Conservation (phyloP, 2,113 vertebrate genomes). For the Ophthalmolycus amberensis region DNA sequence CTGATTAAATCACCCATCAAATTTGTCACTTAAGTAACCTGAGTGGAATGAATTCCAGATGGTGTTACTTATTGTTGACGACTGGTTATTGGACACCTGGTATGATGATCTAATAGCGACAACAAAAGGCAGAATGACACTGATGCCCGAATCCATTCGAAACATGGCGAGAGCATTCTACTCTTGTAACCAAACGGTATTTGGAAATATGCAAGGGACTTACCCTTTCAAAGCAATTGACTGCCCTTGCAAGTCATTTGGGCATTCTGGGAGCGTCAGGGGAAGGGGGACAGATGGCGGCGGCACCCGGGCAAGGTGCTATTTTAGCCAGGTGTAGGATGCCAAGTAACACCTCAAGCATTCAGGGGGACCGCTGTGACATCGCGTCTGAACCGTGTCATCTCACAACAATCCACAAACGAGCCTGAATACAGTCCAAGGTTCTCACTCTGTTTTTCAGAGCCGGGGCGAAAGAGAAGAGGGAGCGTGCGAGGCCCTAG, state of each 20-base stretch:
- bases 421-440: slow-evolving; percentile 55
- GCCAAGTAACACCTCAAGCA: slow-evolving; percentile 71
- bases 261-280: slow-evolving; percentile 45
- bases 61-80: slow-evolving; percentile 30
- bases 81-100: slow-evolving; percentile 5
- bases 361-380: slow-evolving; percentile 66
- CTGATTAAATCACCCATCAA: slow-evolving; percentile 15
- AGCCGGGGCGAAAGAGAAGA: slow-evolving; percentile 6
- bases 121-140: neutral
- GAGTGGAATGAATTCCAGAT: slow-evolving; percentile 27
- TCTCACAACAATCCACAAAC: slow-evolving; percentile 70
- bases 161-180: neutral
- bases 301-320: slow-evolving; percentile 58
- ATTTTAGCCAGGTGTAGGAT: slow-evolving; percentile 74
- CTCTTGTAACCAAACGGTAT: slow-evolving; percentile 23
- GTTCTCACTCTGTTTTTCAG: slow-evolving; percentile 40
- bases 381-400: slow-evolving; percentile 63
- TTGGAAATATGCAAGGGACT: slow-evolving; percentile 30
- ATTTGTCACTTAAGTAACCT: slow-evolving; percentile 15
- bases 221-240: slow-evolving; percentile 34
- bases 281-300: slow-evolving; percentile 72
- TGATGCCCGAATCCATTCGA: slow-evolving; percentile 4
- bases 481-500: slow-evolving; percentile 15
- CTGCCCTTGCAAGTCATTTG: slow-evolving; percentile 46
- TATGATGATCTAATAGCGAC: neutral